Percentiles rank a stretch among this genome's conserved stretches.
These are phyloP conservation scores for Amphiprion percula DNA, from an alignment of 2,113 vertebrate genomes.

Conservation along the genomic window DNA sequence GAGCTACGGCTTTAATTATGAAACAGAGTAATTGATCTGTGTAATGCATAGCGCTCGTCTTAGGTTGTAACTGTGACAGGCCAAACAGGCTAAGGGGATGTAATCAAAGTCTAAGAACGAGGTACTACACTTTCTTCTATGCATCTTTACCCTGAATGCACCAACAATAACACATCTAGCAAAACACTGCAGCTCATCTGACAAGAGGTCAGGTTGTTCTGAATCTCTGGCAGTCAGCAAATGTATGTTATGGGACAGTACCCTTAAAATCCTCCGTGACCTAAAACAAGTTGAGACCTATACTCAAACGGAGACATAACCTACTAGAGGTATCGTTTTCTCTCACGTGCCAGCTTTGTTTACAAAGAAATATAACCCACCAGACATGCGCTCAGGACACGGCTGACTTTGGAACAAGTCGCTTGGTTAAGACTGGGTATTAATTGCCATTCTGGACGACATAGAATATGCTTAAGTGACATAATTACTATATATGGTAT, in stretches of 20 bases:
- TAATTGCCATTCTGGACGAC: background rate
- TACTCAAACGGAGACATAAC: background rate
- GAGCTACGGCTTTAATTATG: conserved; percentile 70
- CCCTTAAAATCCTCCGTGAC: background rate
- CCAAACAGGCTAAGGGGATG: background rate
- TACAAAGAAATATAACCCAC: conserved; percentile 29
- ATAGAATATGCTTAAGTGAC: background rate
- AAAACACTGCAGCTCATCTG: conserved; percentile 51
- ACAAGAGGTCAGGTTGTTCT: conserved; percentile 21
- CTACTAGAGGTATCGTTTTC: background rate
- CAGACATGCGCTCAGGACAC: background rate
- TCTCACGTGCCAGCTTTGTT: conserved; percentile 10
- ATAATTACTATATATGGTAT: background rate
- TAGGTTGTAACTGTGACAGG: conserved; percentile 13
- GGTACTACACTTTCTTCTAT: background rate
- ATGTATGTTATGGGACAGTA: conserved; percentile 4
- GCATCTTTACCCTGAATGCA: conserved; percentile 7
- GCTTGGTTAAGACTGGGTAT: background rate
- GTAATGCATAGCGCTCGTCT: conserved; percentile 33
- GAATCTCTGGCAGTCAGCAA: conserved; percentile 3
- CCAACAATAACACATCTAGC: conserved; percentile 11
- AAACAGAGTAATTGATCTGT: conserved; percentile 64
- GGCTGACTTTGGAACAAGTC: background rate
- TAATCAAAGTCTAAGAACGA: background rate
- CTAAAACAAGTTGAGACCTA: background rate